A percentile compares a stretch with the other conserved stretches of the same genome.
phyloP scores from a whole-genome alignment of 2,113 vertebrate species.

The Tetrax tetrax region DNA sequence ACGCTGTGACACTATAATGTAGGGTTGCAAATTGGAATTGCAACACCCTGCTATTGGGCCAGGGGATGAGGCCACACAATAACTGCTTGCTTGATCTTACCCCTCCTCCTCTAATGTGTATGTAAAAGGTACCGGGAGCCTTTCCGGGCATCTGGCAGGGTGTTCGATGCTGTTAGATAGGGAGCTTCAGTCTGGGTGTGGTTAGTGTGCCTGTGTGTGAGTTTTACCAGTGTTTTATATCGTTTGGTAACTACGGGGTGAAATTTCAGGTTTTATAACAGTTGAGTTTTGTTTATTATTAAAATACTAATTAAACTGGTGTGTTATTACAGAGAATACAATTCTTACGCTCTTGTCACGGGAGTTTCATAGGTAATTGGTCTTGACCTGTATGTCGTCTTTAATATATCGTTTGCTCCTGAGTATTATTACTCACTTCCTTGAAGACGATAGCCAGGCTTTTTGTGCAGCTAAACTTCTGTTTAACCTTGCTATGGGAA shows the following conservation, averaged over 20 bases:
- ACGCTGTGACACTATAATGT: slow-evolving; percentile 45
- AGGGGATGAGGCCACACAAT: slow-evolving; percentile 41
- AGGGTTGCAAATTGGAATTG: slow-evolving; percentile 60
- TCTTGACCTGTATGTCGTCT: slow-evolving; percentile 68
- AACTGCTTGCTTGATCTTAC: slow-evolving; percentile 49
- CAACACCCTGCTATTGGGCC: slow-evolving; percentile 56
- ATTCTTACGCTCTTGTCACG: slow-evolving; percentile 56
- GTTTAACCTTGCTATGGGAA: slow-evolving; percentile 80
- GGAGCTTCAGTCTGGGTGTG: not conserved
- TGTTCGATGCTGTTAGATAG: slow-evolving; percentile 8
- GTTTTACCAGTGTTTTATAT: not conserved
- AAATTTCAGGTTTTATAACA: slow-evolving; percentile 43
- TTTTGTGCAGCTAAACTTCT: slow-evolving; percentile 76
- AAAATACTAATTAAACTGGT: slow-evolving; percentile 38
- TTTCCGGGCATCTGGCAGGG: slow-evolving; percentile 41
- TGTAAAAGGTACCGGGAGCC: slow-evolving; percentile 13
- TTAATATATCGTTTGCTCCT: slow-evolving; percentile 69
- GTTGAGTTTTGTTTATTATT: slow-evolving; percentile 50
- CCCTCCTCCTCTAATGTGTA: slow-evolving; percentile 17
- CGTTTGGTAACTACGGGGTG: slow-evolving; percentile 5
- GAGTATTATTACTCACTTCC: slow-evolving; percentile 75
- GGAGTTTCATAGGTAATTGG: slow-evolving; percentile 72
- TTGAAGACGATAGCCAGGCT: slow-evolving; percentile 53
- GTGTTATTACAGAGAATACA: slow-evolving; percentile 37
- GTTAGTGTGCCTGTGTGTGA: not conserved